Evolutionary conservation across 2,797 vertebrate genomes (phyloP).

Genomic region (Pantherophis alleghaniensis): DNA sequence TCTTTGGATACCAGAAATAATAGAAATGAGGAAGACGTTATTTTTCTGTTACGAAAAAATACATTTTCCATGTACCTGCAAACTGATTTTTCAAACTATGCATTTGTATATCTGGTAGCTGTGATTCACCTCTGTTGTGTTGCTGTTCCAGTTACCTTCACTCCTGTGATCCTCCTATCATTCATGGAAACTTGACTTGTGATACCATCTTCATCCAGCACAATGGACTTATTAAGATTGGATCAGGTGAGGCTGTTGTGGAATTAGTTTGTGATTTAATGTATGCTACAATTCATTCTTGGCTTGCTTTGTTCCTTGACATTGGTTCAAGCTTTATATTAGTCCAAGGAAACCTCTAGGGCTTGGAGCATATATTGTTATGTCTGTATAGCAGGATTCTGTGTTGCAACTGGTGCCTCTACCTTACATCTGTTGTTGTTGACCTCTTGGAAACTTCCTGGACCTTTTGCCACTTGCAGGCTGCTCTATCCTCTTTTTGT

Average conservation of each 20-base stretch:
- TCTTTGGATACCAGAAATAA: not conserved
- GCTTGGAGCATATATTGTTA: not conserved
- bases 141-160: constrained; percentile 86
- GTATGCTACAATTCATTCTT: not conserved
- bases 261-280: constrained; percentile 38
- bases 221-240: constrained; percentile 96
- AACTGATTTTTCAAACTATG: not conserved
- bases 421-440: not conserved
- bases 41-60: not conserved
- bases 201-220: constrained; percentile 98
- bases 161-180: constrained; percentile 94
- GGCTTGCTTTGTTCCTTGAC: not conserved
- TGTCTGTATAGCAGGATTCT: not conserved
- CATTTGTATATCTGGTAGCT: not conserved
- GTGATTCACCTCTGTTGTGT: constrained; percentile 34
- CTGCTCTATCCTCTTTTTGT: not conserved
- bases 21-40: not conserved
- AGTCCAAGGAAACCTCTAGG: not conserved
- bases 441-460: constrained; percentile 1
- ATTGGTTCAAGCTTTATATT: not conserved
- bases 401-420: not conserved
- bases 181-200: constrained; percentile 94
- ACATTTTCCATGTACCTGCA: not conserved
- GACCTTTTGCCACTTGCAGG: not conserved
- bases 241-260: constrained; percentile 82